These are phyloP conservation scores for Macrophya annulata DNA, from an alignment of 2,888 invertebrate genomes.

Conservation along the genomic window DNA sequence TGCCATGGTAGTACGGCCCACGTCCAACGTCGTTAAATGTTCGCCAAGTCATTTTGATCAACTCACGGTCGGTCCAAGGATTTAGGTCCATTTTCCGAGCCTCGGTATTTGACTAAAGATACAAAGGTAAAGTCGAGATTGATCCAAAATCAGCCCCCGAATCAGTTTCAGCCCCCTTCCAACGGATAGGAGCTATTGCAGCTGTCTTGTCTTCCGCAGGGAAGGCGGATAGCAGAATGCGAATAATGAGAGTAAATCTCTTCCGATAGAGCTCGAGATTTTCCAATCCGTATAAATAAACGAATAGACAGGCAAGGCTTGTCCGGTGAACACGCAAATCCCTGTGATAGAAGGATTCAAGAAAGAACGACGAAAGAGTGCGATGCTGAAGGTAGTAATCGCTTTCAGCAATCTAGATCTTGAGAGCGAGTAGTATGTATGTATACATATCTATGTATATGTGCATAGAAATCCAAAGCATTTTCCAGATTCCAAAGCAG, in stretches of 20 bases:
- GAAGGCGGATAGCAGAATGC: neutral
- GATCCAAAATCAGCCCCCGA: neutral
- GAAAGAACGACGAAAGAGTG: neutral
- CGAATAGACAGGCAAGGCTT: neutral
- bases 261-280: neutral
- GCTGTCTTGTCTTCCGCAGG: neutral
- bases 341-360: neutral
- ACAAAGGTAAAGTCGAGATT: neutral
- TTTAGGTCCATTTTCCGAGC: neutral
- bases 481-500: conserved; percentile 31
- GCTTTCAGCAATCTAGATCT: conserved; percentile 9
- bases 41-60: neutral
- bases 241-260: conserved; percentile 40
- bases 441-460: no score
- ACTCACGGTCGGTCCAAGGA: neutral
- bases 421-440: neutral
- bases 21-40: conserved; percentile 12
- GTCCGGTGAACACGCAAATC: neutral
- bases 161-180: neutral
- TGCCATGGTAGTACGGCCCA: neutral
- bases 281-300: neutral
- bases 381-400: conserved; percentile 11
- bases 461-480: conserved; percentile 2
- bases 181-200: neutral
- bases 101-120: neutral